phyloP scores from a whole-genome alignment of 1,140 invertebrate species.

The Lycorma delicatula region DNA sequence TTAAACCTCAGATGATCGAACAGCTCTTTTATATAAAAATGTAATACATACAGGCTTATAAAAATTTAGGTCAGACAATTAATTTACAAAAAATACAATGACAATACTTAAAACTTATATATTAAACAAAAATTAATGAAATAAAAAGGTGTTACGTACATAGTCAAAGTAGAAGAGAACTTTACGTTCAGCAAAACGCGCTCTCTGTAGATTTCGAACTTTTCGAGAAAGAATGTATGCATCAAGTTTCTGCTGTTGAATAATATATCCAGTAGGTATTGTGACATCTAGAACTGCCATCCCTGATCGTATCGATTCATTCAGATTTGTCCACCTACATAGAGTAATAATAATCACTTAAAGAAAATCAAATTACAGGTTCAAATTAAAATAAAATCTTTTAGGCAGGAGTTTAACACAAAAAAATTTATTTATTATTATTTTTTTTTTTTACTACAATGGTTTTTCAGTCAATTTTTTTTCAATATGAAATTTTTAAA shows the following conservation, averaged over 20 bases:
- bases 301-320: conserved; percentile 76
- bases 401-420: too few species aligned
- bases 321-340: conserved; percentile 63
- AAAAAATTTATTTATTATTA: neutral
- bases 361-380: too few species aligned
- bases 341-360: neutral
- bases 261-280: conserved; percentile 88
- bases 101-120: too few species aligned
- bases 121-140: too few species aligned
- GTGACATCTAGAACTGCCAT: conserved; percentile 85
- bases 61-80: too few species aligned
- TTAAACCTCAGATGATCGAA: too few species aligned
- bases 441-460: neutral
- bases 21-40: too few species aligned
- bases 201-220: conserved; percentile 73
- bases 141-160: conserved; percentile 62
- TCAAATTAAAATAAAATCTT: too few species aligned
- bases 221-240: conserved; percentile 63
- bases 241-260: conserved; percentile 84
- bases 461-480: too few species aligned
- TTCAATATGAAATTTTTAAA: too few species aligned
- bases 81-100: too few species aligned
- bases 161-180: conserved; percentile 93
- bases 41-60: too few species aligned
- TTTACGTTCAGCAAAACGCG: conserved; percentile 70